phyloP scores from a whole-genome alignment of 2,797 vertebrate species.

The Sandelia bainsii region DNA sequence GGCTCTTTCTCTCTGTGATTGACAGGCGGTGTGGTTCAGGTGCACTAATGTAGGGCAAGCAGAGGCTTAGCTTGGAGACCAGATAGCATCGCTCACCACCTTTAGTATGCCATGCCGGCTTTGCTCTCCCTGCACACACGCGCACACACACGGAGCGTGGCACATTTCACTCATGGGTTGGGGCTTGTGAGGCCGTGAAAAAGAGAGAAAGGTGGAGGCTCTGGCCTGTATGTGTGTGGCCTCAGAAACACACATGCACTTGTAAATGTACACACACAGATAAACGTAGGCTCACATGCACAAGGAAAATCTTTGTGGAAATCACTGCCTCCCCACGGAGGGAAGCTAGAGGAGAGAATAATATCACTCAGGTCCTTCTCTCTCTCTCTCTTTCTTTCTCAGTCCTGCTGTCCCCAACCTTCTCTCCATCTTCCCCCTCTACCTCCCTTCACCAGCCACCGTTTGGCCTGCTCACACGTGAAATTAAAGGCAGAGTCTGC shows the following conservation, averaged over 20 bases:
- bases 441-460: conserved; percentile 62
- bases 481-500: conserved; percentile 85
- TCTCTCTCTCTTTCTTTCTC: not conserved
- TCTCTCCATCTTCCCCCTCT: conserved; percentile 54
- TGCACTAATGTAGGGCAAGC: conserved; percentile 83
- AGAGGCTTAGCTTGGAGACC: conserved; percentile 78
- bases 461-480: conserved; percentile 82
- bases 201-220: conserved; percentile 63
- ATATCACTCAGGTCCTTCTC: conserved; percentile 53
- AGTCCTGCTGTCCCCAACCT: not conserved
- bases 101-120: conserved; percentile 80
- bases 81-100: conserved; percentile 83
- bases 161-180: conserved; percentile 83
- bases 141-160: conserved; percentile 49
- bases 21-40: conserved; percentile 80
- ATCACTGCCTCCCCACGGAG: conserved; percentile 70
- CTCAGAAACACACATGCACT: conserved; percentile 24
- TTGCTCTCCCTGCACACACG: conserved; percentile 44
- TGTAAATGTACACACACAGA: conserved; percentile 56
- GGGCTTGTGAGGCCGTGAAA: conserved; percentile 77
- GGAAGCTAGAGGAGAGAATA: conserved; percentile 60
- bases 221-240: conserved; percentile 42
- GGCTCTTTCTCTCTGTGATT: conserved; percentile 76
- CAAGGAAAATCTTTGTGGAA: conserved; percentile 72
- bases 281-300: conserved; percentile 53